Base-by-base conservation (phyloP, 2,113 vertebrate genomes). In the Hirundichthys speculiger region DNA sequence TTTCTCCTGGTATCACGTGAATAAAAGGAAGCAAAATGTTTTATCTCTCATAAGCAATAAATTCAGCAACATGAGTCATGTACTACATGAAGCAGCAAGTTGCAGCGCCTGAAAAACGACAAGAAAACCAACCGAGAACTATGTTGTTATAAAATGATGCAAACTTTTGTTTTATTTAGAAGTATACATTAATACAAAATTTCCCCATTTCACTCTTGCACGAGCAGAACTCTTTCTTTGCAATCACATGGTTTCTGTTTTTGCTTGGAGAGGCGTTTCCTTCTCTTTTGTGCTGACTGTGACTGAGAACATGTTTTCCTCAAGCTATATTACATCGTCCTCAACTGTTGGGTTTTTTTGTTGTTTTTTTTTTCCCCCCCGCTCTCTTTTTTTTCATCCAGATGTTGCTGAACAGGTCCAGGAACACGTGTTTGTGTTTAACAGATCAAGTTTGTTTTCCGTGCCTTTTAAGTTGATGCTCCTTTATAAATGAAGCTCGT, bases 291-390 rank as follows among this genome's bases (percentile, higher is more conserved):
- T 88, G 83, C 82, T 76, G 69, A 81, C 78, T 25, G 70, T 76
- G 69, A 81, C 78, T 25, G 70, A 74, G 82, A 83, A 77, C 81
- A 82, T 81, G 87, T 88, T 85, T 89, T 86, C 77, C 73, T 85
- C 76, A 0, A 75, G 62, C 74, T 43, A 49, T 51, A 47, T 52
- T 39, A 52, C 5, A 27, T n/a, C 63, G 75, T 64, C 16, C 5
- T 80, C 62, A 46, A 48, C 25, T 42, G 42, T 53, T 69, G 19
- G n/a, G 16, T 53, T 61, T 47, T 48, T 18, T 38, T 4, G 16
- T 53, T 61, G 42, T 48, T 18, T 38, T 4, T 53, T 61, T 47
- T 48, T 18, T 38, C 3, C 34, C 42, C 47, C 5, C 47, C 47
- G 9, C 4, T 13, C 42, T 9, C n/a, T 9, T 16, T 14, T 7